Percentiles rank a stretch among this genome's conserved stretches.
Evolutionary conservation across 64 coral and sea anemone genomes (phyloP).

Genomic region (Actinia equina): DNA sequence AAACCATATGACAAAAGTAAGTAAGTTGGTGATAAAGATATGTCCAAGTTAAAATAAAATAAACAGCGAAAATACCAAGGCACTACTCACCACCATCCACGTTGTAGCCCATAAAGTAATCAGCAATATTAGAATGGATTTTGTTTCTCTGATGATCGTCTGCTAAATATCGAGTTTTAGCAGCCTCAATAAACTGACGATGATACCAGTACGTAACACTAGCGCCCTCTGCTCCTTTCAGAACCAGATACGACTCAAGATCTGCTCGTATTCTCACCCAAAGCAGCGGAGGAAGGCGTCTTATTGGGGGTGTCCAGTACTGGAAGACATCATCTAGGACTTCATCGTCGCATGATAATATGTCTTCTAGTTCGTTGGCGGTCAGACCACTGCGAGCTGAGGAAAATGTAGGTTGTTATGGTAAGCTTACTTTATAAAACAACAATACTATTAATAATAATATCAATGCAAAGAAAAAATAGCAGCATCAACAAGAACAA

Average conservation of each 20-base stretch:
- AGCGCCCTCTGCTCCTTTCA: constrained; percentile 70
- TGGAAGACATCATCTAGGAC: constrained; percentile 86
- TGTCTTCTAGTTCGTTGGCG: constrained; percentile 78
- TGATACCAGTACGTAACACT: constrained; percentile 82
- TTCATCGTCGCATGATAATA: constrained; percentile 75
- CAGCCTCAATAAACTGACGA: constrained; percentile 74
- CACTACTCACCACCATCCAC: constrained; percentile 58
- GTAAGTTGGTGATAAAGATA: background rate
- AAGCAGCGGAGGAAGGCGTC: constrained; percentile 74
- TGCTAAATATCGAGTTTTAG: constrained; percentile 58
- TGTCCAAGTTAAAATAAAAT: too few species aligned
- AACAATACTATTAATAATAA: too few species aligned
- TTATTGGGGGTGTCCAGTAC: constrained; percentile 86
- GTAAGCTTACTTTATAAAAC: too few species aligned
- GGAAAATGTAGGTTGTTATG: too few species aligned
- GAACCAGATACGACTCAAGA: constrained; percentile 74
- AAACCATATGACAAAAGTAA: background rate
- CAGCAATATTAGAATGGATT: constrained; percentile 65
- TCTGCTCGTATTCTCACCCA: constrained; percentile 84
- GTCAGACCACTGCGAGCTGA: constrained; percentile 68
- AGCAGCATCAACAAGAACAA: too few species aligned
- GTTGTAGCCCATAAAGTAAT: constrained; percentile 75
- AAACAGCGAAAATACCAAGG: too few species aligned
- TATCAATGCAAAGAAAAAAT: too few species aligned
- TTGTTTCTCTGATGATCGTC: constrained; percentile 54